Conservation (phyloP, 1,140 invertebrate genomes). For the Monochamus saltuarius region DNA sequence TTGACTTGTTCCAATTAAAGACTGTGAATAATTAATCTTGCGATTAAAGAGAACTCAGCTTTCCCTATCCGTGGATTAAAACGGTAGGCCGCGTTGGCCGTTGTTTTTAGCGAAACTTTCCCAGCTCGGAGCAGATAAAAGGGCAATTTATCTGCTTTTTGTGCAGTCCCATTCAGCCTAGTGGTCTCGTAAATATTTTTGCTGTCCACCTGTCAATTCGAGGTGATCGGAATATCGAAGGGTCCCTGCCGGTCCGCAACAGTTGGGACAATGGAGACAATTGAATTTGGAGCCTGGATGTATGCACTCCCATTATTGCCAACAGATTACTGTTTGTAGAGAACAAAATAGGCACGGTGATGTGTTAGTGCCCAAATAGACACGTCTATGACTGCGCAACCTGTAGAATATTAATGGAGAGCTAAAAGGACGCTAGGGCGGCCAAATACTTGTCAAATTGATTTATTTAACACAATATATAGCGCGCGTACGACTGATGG, state of each 20-base stretch:
- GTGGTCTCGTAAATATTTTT: conserved; percentile 36
- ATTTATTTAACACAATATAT: conserved; percentile 9
- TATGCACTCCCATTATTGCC: conserved; percentile 40
- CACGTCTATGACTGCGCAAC: conserved; percentile 36
- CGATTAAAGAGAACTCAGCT: too few species aligned
- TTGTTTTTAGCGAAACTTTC: too few species aligned
- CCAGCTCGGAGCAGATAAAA: conserved; percentile 7
- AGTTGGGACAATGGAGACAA: conserved; percentile 31
- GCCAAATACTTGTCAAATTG: conserved; percentile 20
- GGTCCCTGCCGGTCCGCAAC: conserved; percentile 20
- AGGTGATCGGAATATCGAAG: conserved; percentile 34
- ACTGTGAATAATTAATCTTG: too few species aligned
- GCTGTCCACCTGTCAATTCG: conserved; percentile 34
- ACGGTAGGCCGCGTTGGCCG: too few species aligned
- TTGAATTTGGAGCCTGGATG: conserved; percentile 37
- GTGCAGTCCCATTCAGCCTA: conserved; percentile 5
- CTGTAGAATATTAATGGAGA: conserved; percentile 43
- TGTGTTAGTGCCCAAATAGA: conserved; percentile 39
- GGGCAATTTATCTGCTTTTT: conserved; percentile 25
- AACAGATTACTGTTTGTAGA: conserved; percentile 44
- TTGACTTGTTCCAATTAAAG: too few species aligned
- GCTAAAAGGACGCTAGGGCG: conserved; percentile 23
- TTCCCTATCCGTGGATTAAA: too few species aligned
- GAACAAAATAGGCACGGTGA: conserved; percentile 44
- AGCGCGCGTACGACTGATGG: conserved; percentile 8